Percentiles rank a stretch among this genome's conserved stretches.
Evolutionary conservation across 2,113 vertebrate genomes (phyloP).

Genomic region (Isurus oxyrinchus): DNA sequence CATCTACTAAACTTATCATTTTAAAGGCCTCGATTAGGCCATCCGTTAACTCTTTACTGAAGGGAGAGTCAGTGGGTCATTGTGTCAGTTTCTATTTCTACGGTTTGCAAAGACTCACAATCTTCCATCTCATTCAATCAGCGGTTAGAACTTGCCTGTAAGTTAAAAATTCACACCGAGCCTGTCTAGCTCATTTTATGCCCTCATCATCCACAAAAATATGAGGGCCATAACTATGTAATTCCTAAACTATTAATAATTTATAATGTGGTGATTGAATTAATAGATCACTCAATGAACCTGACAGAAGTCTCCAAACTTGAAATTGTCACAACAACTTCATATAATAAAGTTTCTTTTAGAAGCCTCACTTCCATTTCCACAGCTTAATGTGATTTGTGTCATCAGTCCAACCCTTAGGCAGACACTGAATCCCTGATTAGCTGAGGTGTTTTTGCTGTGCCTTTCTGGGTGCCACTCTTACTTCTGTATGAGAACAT

Average conservation of each 20-base stretch:
- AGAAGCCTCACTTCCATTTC: neutral
- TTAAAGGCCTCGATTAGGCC: neutral
- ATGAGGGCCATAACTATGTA: neutral
- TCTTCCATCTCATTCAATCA: neutral
- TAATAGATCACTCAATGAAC: neutral
- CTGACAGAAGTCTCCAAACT: neutral
- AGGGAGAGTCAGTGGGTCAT: neutral
- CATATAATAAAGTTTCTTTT: neutral
- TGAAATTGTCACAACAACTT: neutral
- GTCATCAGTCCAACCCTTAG: neutral
- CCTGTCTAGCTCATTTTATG: neutral
- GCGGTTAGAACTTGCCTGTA: neutral
- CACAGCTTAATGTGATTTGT: neutral
- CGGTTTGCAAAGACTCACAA: neutral
- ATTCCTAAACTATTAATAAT: neutral
- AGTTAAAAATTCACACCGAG: neutral
- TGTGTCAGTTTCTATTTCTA: neutral
- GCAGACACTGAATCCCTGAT: neutral
- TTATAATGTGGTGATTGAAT: neutral
- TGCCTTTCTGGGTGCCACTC: neutral
- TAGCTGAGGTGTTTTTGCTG: neutral
- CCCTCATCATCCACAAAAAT: neutral
- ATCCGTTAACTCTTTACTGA: neutral
- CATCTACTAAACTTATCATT: neutral
- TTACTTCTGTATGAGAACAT: neutral